Evolutionary conservation across 2,113 vertebrate genomes (phyloP), one percentile per base, ranked within the genome.

Genomic region (Salvelinus sp.): DNA sequence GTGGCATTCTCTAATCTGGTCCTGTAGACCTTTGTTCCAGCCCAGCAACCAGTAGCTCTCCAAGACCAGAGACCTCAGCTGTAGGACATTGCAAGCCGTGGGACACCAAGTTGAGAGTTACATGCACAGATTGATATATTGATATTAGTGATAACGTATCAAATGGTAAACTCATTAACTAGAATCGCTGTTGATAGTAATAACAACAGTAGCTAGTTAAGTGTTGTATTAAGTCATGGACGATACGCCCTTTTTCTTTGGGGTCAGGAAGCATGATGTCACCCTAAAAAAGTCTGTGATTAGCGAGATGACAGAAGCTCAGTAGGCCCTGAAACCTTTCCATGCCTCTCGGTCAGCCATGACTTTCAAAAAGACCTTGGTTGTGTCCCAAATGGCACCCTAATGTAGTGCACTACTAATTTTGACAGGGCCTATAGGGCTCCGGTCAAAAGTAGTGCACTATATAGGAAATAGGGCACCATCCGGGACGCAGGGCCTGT

Each of bases 281-380:
- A 69, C 22, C n/a, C 20, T 10, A 63, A 12, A 9, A 4, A 20
- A 20, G 27, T 38, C 54, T 58, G 48, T 20, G 22, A 27, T 28
- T 27, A 72, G 25, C 47, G 72, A 73, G 50, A 78, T 54, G 58
- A 50, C 57, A 79, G 67, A 44, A 44, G 18, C 73, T 50, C 28
- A 75, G n/a, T 64, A 27, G 62, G 22, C 9, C 22, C 62, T 64
- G 62, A 16, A 66, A 66, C 13, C 10, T 66, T 66, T 66, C 14
- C 64, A 14, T 30, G 64, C 64, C 16, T 25, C 64, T 28, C 13
- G n/a, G 60, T 25, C 1, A 22, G 7, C 22, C 64, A 1, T 16
- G 25, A 25, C 64, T 6, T 5, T 2, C 64, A 25, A n/a, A 28
- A 60, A 28, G 28, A 23, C 28, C 28, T 28, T 50, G 38, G 7